phyloP scores from a whole-genome alignment of 2,797 vertebrate genomes.

The Sphenopsis melanotis region DNA sequence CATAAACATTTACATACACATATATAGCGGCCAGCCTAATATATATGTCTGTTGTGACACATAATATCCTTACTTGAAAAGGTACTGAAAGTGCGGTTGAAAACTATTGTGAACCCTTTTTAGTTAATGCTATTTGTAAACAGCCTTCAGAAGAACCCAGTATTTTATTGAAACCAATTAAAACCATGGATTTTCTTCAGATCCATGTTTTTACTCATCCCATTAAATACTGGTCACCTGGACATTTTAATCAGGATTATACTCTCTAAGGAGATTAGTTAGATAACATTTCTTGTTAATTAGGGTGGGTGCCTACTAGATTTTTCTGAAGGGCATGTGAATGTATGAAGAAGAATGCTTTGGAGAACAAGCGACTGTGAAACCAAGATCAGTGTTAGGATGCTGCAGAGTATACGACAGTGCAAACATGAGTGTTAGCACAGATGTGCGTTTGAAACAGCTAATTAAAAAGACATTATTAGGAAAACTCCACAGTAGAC shows the following conservation, averaged over 20 bases:
- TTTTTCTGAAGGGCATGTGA: not conserved
- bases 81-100: not conserved
- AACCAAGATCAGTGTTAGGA: not conserved
- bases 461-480: not conserved
- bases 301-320: not conserved
- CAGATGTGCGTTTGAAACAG: not conserved
- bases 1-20: accelerated
- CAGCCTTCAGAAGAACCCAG: not conserved
- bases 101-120: not conserved
- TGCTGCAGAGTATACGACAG: accelerated
- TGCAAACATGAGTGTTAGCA: not conserved
- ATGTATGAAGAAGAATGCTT: not conserved
- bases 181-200: not conserved
- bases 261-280: conserved; percentile 34
- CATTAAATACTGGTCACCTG: not conserved
- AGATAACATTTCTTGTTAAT: conserved; percentile 27
- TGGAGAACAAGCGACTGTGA: not conserved
- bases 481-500: not conserved
- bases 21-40: not conserved
- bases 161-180: not conserved
- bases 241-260: conserved; percentile 52
- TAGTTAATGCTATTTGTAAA: not conserved
- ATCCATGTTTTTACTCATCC: not conserved
- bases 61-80: not conserved
- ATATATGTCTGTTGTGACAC: not conserved